These are phyloP conservation scores for Rhagologus leucostigma DNA, from an alignment of 2,113 vertebrate species.

Conservation along the genomic window DNA sequence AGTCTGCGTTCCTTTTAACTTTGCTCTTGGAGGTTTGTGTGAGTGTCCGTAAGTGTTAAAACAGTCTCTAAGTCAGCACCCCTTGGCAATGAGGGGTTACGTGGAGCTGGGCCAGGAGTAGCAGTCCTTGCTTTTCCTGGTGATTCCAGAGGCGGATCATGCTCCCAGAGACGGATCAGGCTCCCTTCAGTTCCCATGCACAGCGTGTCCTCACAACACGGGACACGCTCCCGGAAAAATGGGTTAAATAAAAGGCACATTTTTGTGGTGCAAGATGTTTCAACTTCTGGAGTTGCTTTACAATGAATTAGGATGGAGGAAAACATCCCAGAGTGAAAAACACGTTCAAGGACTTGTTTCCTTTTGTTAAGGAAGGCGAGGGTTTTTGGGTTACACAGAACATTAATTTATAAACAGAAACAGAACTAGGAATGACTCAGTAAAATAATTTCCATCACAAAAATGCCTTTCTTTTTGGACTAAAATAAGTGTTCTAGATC, in stretches of 20 bases:
- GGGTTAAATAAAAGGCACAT: neutral
- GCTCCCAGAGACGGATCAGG: neutral
- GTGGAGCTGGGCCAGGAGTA: neutral
- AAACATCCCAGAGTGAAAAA: neutral
- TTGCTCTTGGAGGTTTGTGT: neutral
- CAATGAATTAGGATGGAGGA: neutral
- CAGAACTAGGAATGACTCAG: neutral
- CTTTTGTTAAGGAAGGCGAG: fast-evolving
- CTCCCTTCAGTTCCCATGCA: neutral
- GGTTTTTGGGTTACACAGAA: neutral
- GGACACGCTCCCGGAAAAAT: neutral
- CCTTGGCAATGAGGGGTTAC: neutral
- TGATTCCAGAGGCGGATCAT: neutral
- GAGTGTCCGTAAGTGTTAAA: neutral
- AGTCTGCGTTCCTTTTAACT: neutral
- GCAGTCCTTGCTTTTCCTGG: neutral
- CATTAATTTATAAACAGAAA: neutral
- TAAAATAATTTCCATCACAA: neutral
- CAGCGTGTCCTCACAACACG: fast-evolving
- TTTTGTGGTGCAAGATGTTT: neutral
- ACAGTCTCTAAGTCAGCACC: neutral
- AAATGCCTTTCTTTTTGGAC: neutral
- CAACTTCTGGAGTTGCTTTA: neutral
- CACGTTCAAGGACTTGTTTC: neutral
- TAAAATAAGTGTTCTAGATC: neutral